Evolutionary conservation across 2,113 vertebrate genomes (phyloP).

Genomic region (Hemibagrus wyckioides): DNA sequence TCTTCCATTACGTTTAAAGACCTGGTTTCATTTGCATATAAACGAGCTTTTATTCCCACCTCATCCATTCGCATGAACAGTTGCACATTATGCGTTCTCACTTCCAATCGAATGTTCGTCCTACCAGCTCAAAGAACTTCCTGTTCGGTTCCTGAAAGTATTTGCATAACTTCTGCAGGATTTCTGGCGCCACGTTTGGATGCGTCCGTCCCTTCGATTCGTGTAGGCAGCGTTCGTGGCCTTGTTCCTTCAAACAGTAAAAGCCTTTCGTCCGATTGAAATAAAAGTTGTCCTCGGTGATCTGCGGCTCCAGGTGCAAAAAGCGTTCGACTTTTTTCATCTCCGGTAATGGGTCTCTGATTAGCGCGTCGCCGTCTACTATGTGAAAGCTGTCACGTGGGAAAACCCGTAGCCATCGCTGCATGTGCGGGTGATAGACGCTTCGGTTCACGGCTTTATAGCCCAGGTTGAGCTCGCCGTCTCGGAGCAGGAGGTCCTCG

Average conservation of each 20-base stretch:
- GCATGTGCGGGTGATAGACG: constrained; percentile 88
- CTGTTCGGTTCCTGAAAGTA: constrained; percentile 93
- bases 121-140: constrained; percentile 91
- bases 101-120: constrained; percentile 93
- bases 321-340: constrained; percentile 91
- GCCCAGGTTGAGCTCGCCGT: constrained; percentile 83
- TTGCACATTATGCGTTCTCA: constrained; percentile 56
- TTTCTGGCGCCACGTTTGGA: constrained; percentile 79
- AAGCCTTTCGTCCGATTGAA: constrained; percentile 98
- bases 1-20: neutral
- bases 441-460: constrained; percentile 98
- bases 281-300: constrained; percentile 94
- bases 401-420: constrained; percentile 90
- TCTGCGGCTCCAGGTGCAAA: constrained; percentile 84
- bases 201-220: constrained; percentile 93
- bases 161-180: constrained; percentile 85
- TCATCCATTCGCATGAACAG: no score
- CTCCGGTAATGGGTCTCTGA: constrained; percentile 90
- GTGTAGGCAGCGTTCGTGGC: constrained; percentile 88
- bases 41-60: neutral
- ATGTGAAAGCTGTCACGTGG: constrained; percentile 83
- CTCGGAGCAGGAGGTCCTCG: constrained; percentile 84
- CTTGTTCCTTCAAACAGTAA: constrained; percentile 89
- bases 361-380: constrained; percentile 90
- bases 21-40: neutral